Conservation (phyloP, 2,113 vertebrate species). For the Rhea pennata region DNA sequence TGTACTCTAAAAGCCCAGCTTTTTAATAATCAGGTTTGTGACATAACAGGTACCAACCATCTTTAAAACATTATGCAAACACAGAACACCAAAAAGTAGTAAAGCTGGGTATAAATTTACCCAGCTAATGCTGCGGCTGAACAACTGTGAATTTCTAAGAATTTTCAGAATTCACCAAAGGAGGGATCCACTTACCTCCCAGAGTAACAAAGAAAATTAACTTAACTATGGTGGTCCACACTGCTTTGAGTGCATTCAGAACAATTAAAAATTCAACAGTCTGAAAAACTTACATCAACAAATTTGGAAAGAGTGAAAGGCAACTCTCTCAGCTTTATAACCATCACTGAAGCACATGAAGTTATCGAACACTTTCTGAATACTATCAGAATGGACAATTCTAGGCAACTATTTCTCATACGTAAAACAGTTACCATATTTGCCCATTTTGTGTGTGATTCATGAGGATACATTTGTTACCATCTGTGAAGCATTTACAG, state of each 20-base stretch:
- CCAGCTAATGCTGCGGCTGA: not conserved
- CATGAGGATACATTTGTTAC: not conserved
- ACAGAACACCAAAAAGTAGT: fast-evolving
- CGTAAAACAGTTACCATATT: not conserved
- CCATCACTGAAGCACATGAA: not conserved
- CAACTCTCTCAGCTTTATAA: not conserved
- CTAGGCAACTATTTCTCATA: not conserved
- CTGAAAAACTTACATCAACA: not conserved
- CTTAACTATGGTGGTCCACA: not conserved
- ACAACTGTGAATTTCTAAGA: not conserved
- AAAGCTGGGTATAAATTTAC: not conserved
- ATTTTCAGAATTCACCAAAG: not conserved
- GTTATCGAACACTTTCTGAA: not conserved
- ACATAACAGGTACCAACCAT: not conserved
- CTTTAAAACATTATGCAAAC: not conserved
- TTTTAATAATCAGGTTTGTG: not conserved
- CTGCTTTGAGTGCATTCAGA: not conserved
- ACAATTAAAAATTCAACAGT: not conserved
- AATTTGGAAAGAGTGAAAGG: not conserved
- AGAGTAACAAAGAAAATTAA: not conserved
- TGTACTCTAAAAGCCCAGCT: not conserved
- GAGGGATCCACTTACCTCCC: not conserved
- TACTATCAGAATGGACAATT: not conserved
- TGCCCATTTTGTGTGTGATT: not conserved
- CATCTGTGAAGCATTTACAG: not conserved